Percentiles rank a stretch among this genome's conserved stretches.
Conservation (phyloP, 2,797 vertebrate genomes). For the Syndactyla subalaris region DNA sequence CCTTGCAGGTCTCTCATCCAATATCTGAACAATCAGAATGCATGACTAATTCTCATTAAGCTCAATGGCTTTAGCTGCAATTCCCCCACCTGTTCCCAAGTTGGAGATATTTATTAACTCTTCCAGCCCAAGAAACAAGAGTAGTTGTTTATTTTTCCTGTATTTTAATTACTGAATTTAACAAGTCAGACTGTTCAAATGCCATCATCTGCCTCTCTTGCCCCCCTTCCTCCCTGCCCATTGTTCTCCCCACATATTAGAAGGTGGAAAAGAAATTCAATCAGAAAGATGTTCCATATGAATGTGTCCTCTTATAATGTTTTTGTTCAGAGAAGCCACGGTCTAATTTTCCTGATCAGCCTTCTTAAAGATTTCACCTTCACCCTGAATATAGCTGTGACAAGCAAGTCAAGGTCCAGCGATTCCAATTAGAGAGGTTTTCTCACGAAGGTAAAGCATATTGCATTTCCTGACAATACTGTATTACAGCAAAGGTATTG, state of each 20-base stretch:
- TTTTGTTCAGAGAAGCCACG: constrained; percentile 31
- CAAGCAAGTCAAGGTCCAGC: constrained; percentile 73
- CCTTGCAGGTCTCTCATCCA: constrained; percentile 40
- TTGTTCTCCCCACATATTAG: background rate
- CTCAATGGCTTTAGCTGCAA: constrained; percentile 18
- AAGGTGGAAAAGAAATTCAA: background rate
- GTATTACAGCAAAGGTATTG: constrained; percentile 62
- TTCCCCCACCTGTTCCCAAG: constrained; percentile 52
- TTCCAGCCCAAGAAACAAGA: background rate
- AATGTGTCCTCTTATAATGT: background rate
- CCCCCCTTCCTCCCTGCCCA: background rate
- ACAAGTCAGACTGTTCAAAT: background rate
- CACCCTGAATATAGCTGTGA: constrained; percentile 65
- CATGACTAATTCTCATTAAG: constrained; percentile 47
- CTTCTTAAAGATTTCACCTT: constrained; percentile 71
- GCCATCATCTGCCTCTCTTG: background rate
- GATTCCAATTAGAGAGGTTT: constrained; percentile 80
- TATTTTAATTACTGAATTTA: background rate
- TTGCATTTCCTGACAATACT: constrained; percentile 72
- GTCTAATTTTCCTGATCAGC: constrained; percentile 64
- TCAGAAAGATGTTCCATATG: constrained; percentile 8
- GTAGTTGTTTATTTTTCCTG: background rate
- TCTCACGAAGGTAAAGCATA: constrained; percentile 65
- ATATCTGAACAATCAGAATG: constrained; percentile 27
- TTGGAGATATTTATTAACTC: constrained; percentile 26